Evolutionary conservation across 2,113 vertebrate species (phyloP).

Genomic region (Thymallus thymallus): DNA sequence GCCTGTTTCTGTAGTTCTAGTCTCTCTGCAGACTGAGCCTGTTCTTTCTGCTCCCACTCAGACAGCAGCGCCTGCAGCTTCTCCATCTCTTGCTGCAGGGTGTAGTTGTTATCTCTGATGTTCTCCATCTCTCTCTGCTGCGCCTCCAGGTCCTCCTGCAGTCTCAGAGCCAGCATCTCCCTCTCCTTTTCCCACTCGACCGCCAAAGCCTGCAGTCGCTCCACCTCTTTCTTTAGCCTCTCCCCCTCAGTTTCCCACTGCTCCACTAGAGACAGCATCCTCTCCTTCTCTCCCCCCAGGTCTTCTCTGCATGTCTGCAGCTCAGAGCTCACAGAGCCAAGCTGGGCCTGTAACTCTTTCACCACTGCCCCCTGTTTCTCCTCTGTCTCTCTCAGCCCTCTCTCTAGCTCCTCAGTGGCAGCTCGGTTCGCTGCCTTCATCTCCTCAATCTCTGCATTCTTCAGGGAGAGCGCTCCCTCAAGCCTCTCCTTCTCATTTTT

Average conservation of each 20-base stretch:
- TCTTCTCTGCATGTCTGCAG: slow-evolving; percentile 52
- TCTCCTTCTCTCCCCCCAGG: slow-evolving; percentile 52
- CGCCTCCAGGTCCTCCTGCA: slow-evolving; percentile 62
- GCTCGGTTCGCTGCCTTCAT: slow-evolving; percentile 49
- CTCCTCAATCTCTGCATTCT: slow-evolving; percentile 52
- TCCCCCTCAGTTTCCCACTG: slow-evolving; percentile 44
- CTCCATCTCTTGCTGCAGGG: slow-evolving; percentile 46
- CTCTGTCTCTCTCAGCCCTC: slow-evolving; percentile 68
- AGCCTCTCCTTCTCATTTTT: slow-evolving; percentile 73
- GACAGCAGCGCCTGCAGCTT: slow-evolving; percentile 47
- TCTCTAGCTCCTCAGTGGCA: slow-evolving; percentile 71
- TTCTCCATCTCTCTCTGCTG: slow-evolving; percentile 27
- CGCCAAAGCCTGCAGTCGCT: slow-evolving; percentile 31
- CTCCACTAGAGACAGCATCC: not conserved
- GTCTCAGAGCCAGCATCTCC: slow-evolving; percentile 31
- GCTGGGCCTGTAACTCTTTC: slow-evolving; percentile 63
- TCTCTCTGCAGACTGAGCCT: too few relatives aligned
- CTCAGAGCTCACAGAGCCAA: slow-evolving; percentile 60
- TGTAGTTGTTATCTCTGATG: slow-evolving; percentile 28
- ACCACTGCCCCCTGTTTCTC: slow-evolving; percentile 60
- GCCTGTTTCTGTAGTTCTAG: slow-evolving; percentile 44
- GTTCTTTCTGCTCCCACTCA: slow-evolving; percentile 36
- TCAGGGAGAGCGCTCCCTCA: slow-evolving; percentile 59
- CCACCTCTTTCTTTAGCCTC: slow-evolving; percentile 39
- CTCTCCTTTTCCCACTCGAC: slow-evolving; percentile 38